Base-by-base conservation (phyloP, 2,888 invertebrate species). In the Nymphalis polychloros region DNA sequence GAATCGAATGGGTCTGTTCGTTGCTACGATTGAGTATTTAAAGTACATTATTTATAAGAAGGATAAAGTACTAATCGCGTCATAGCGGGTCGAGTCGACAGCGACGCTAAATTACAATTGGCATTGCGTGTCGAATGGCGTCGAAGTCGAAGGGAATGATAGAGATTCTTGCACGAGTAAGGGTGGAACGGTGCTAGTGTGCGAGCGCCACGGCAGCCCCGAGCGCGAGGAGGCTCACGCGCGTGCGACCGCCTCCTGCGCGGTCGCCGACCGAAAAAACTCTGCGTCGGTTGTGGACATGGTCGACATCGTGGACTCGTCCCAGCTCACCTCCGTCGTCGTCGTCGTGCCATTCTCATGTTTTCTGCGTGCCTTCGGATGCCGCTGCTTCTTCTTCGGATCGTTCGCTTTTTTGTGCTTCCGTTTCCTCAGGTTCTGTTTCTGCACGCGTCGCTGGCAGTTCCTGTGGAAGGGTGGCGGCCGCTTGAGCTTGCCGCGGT, bases 181-280 rank as follows among this genome's bases (percentile, higher is more conserved):
- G 84, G 75, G 88, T 89, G 93, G 92, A 92, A 91, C 89, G 79
- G 89, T 88, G 89, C 85, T 91, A 92, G 86, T 86, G 88, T 83
- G 88, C 87, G 81, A 92, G 87, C 86, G 90, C 91, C 81, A 90
- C 91, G 90, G 92, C 90, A 81, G 92, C 92, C 78, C 89, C 90
- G 80, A 91, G 83, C 80, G 88, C 90, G 84, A 89, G 83, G 82
- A 88, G 85, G 77, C 89, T 89, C 86, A 92, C 88, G 89, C 89
- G 85, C 89, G 93, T 77, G 85, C 88, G 89, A 86, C 89, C 89
- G 90, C 90, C 90, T 93, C 92, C 88, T 88, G 93, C 88, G 91
- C 92, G 88, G 90, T 90, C 87, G 91, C 91, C 80, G 93, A 89
- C 83, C 93, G 93, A 88, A 93, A 93, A 90, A 93, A 93, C 93